Evolutionary conservation across 2,888 invertebrate genomes (phyloP), one percentile per base, ranked within the genome.

Genomic region (Dione vanillae): DNA sequence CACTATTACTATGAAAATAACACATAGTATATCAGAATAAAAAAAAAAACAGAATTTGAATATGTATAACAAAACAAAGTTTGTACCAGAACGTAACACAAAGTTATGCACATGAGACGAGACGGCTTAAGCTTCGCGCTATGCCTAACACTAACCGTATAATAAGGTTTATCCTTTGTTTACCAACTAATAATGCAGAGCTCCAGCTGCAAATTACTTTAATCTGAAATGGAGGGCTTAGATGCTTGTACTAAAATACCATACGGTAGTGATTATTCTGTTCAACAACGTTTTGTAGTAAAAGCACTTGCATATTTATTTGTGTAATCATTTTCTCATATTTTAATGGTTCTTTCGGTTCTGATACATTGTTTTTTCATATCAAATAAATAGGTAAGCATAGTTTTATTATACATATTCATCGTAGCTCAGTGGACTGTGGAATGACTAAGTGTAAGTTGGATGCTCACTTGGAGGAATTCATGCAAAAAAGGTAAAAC

Each of bases 91-190:
- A 51, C 16, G 43, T 56, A 68, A 61, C 58, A 81, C 80, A 77
- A 80, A 79, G 80, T 79, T 81, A 78, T 79, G 77, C 70, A 79
- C 81, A 19, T 19, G 80, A 74, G 79, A 79, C 79, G 80, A 79
- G 65, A 61, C 64, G 67, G 69, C 69, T 73, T 65, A 81, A 83
- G 83, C 66, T 41, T 78, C 79, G 79, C 77, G 81, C 78, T 80
- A 77, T 74, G 79, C 82, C 83, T 79, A 82, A 83, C 81, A 83
- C 83, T 80, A 83, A 83, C 82, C 86, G 82, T 86, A 83, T 85
- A 84, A 82, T 81, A 78, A 74, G 78, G 81, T 80, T 84, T 82
- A 84, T 83, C 83, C 83, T 82, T 85, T 84, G 82, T 86, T 84
- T 82, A 79, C 77, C 80, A 77, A 59, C 73, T 73, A 69, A 75